phyloP scores from a whole-genome alignment of 2,888 invertebrate genomes.

The Dryocosmus kuriphilus region DNA sequence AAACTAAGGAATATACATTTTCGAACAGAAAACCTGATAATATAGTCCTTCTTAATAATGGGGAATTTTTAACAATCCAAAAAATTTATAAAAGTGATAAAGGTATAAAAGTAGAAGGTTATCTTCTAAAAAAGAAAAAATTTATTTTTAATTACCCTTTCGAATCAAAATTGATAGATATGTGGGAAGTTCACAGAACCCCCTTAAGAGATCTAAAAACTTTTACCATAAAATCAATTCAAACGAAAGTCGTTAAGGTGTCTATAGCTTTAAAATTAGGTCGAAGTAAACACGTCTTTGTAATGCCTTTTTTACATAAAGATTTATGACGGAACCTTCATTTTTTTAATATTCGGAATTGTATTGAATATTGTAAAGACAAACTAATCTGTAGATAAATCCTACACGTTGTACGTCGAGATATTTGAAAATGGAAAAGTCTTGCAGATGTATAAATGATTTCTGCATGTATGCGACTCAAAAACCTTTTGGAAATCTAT shows the following conservation, averaged over 20 bases:
- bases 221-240: neutral
- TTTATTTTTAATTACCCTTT: constrained; percentile 16
- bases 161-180: neutral
- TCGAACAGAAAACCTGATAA: too few species aligned
- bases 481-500: too few species aligned
- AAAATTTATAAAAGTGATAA: neutral
- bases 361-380: too few species aligned
- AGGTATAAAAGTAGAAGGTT: neutral
- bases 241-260: neutral
- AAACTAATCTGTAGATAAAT: too few species aligned
- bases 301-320: constrained; percentile 9
- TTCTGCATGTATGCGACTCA: too few species aligned
- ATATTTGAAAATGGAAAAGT: too few species aligned
- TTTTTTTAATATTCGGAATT: too few species aligned
- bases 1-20: neutral
- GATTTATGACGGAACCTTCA: neutral
- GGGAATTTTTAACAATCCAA: too few species aligned
- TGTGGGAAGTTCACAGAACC: neutral
- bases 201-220: neutral
- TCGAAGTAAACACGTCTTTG: neutral
- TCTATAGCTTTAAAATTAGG: too few species aligned
- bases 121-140: neutral
- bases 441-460: too few species aligned
- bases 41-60: neutral
- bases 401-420: too few species aligned